phyloP scores from a whole-genome alignment of 2,113 vertebrate species.

The Notarius lentiginosus region DNA sequence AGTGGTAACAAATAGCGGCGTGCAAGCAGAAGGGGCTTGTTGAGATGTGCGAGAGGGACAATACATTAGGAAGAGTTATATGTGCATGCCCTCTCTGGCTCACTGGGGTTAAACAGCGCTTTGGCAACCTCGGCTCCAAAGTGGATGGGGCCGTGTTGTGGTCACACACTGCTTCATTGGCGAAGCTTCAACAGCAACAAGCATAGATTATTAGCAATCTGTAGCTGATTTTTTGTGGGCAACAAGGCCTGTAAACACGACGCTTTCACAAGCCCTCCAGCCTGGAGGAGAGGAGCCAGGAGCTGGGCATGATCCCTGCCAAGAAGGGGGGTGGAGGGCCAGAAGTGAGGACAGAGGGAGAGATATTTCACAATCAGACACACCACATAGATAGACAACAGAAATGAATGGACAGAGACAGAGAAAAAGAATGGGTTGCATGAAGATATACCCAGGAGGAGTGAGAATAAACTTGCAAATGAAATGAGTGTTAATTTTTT shows the following conservation, averaged over 20 bases:
- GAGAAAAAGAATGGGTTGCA: conserved; percentile 52
- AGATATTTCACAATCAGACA: conserved; percentile 54
- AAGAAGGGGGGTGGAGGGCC: conserved; percentile 52
- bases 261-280: conserved; percentile 71
- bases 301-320: conserved; percentile 67
- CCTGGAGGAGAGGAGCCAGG: conserved; percentile 64
- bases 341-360: conserved; percentile 62
- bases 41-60: conserved; percentile 51
- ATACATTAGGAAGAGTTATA: conserved; percentile 65
- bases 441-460: conserved; percentile 41
- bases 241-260: conserved; percentile 69
- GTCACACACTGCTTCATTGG: conserved; percentile 76
- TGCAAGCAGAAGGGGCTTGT: conserved; percentile 52
- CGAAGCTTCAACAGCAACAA: conserved; percentile 65
- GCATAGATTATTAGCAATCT: conserved; percentile 71
- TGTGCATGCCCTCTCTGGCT: conserved; percentile 60
- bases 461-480: conserved; percentile 70
- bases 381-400: conserved; percentile 26
- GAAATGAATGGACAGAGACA: conserved; percentile 57
- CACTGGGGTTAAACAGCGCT: conserved; percentile 64
- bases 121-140: conserved; percentile 65
- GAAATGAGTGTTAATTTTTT: conserved; percentile 53
- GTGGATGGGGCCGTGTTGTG: conserved; percentile 66
- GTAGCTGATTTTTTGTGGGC: conserved; percentile 75
- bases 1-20: conserved; percentile 57